Base-by-base conservation (phyloP, 1,140 invertebrate genomes). In the Euwallacea similis region DNA sequence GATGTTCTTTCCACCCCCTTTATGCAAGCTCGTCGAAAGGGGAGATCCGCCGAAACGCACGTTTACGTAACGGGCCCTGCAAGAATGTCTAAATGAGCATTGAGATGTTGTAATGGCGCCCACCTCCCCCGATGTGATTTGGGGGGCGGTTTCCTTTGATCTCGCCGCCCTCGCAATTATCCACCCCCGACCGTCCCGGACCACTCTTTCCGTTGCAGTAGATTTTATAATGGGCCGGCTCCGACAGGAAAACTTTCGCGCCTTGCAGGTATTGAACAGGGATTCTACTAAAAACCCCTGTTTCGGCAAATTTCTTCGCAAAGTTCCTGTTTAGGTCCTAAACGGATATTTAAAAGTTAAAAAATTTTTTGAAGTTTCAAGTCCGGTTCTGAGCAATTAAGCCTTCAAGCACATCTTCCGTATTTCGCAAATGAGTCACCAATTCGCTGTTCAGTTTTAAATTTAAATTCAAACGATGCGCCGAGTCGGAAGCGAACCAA, bases 101-200 rank as follows among this genome's bases (percentile, higher is more conserved):
- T 80, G 79, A 79, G 80, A 80, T 79, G 79, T 79, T 79, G 76
- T 81, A 81, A 81, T 81, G 80, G 80, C 80, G 80, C 76, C 75
- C 77, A 76, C 77, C 79, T 76, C 76, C 77, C 69, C 76, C 78
- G 76, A 80, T 79, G 75, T 80, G 79, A 79, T 80, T 80, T 81
- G 75, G 78, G 76, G 78, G 80, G 80, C 79, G 80, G 80, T 77
- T 79, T 80, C 80, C 80, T 81, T 81, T 81, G 80, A 81, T 81
- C 80, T 81, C 78, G 75, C 79, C 80, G 79, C 78, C 79, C 75
- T 42, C 68, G 56, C 69, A 71, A 66, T 75, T 63, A 63, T 69
- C 67, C 69, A 53, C 69, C 73, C 69, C 71, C 71, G 63, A 59
- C 63, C 53, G 64, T 55, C 46, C 67, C 65, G 53, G 50, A 46